Conservation (phyloP, 1,140 invertebrate species). For the Sitophilus oryzae region DNA sequence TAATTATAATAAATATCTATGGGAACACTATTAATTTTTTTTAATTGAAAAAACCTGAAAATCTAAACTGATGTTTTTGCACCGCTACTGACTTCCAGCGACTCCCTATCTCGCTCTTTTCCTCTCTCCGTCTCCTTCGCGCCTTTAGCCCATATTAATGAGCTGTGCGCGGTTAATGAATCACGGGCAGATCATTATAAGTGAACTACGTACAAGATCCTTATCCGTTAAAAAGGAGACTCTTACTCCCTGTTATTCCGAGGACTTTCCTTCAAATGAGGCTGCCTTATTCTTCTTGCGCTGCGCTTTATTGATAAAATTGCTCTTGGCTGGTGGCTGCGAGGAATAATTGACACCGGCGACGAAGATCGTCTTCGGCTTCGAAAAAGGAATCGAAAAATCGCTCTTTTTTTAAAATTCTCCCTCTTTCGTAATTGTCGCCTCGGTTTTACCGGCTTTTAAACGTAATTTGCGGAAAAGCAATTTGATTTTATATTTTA, state of each 20-base stretch:
- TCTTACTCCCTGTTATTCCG: constrained; percentile 28
- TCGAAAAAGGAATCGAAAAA: too few relatives aligned
- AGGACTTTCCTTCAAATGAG: constrained; percentile 23
- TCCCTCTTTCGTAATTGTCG: too few relatives aligned
- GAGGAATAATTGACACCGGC: not conserved
- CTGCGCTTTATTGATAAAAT: constrained; percentile 12
- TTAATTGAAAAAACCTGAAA: too few relatives aligned
- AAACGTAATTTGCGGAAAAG: too few relatives aligned
- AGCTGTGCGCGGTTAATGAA: constrained; percentile 33
- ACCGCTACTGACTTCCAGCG: not conserved
- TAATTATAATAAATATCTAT: too few relatives aligned
- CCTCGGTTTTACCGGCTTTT: too few relatives aligned
- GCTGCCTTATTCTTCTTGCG: constrained; percentile 4
- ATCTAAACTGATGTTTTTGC: not conserved
- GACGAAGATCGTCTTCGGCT: not conserved
- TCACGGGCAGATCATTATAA: constrained; percentile 36
- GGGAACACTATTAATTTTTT: too few relatives aligned
- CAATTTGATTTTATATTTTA: too few relatives aligned
- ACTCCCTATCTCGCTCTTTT: too few relatives aligned
- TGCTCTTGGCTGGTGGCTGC: constrained; percentile 5
- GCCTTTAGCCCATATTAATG: constrained; percentile 33
- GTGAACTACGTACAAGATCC: constrained; percentile 31
- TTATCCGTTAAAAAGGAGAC: constrained; percentile 29
- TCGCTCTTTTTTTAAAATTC: too few relatives aligned
- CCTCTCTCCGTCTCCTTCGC: too few relatives aligned